phyloP scores from a whole-genome alignment of 2,888 invertebrate species.

The Acholoe squamosa region DNA sequence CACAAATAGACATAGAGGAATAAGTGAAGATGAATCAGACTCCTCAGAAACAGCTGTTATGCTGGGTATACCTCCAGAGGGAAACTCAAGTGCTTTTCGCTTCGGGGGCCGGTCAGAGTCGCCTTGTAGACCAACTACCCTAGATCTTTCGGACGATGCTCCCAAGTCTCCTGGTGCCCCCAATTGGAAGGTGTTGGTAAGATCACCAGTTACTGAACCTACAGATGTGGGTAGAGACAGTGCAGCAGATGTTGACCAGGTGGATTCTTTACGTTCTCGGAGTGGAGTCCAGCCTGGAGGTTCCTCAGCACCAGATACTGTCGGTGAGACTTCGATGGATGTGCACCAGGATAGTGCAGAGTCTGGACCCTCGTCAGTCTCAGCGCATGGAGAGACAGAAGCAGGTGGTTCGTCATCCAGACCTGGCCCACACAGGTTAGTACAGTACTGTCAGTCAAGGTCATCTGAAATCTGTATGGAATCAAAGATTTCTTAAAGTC shows the following conservation, averaged over 20 bases:
- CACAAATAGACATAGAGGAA: neutral
- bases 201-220: neutral
- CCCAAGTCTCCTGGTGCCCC: constrained; percentile 18
- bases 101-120: constrained; percentile 32
- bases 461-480: no score
- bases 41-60: neutral
- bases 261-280: neutral
- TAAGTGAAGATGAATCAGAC: neutral
- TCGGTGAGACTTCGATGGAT: neutral
- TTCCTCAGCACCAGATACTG: neutral
- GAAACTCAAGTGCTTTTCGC: constrained; percentile 3
- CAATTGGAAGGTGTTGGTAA: constrained; percentile 17
- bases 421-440: neutral
- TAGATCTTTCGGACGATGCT: constrained; percentile 46
- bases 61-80: neutral
- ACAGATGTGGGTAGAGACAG: neutral
- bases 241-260: neutral
- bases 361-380: neutral
- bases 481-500: no score
- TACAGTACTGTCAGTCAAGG: no score
- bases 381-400: neutral
- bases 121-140: constrained; percentile 28
- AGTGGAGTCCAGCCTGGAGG: neutral
- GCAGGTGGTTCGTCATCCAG: neutral
- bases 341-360: neutral